A percentile compares a stretch with the other conserved stretches of the same genome.
These are phyloP conservation scores for Incurvaria masculella DNA, from an alignment of 2,888 invertebrate genomes.

Conservation along the genomic window DNA sequence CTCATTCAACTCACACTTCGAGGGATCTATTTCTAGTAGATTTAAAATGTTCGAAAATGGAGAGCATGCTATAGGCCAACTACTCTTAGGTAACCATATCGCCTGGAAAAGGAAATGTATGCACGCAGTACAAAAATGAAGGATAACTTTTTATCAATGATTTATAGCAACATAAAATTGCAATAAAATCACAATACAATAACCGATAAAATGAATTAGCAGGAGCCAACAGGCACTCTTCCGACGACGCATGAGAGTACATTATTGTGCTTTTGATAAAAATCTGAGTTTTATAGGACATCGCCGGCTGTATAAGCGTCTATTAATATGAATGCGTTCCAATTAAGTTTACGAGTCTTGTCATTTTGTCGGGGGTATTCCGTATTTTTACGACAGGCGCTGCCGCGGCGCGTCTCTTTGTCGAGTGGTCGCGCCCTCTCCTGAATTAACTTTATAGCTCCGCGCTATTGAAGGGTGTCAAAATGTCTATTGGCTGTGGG, in stretches of 20 bases:
- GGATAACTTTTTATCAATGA: neutral
- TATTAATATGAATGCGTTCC: constrained; percentile 58
- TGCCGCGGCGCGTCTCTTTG: constrained; percentile 38
- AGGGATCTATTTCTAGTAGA: too few relatives aligned
- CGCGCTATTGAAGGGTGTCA: constrained; percentile 17
- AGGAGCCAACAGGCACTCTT: neutral
- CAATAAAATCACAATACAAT: neutral
- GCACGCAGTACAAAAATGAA: too few relatives aligned
- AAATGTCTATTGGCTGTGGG: neutral
- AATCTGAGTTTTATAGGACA: constrained; percentile 53
- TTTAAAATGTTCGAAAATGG: too few relatives aligned
- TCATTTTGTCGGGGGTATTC: constrained; percentile 43
- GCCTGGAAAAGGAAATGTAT: too few relatives aligned
- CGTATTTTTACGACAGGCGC: constrained; percentile 46
- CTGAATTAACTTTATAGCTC: constrained; percentile 24
- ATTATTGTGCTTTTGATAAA: constrained; percentile 27
- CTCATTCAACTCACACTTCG: too few relatives aligned
- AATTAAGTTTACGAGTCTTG: constrained; percentile 57
- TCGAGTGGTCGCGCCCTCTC: neutral
- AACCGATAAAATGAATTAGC: constrained; percentile 34
- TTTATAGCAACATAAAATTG: neutral
- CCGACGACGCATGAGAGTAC: neutral
- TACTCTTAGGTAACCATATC: too few relatives aligned
- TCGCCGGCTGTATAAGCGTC: constrained; percentile 47
- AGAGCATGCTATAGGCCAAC: too few relatives aligned